Percentiles rank a stretch among this genome's conserved stretches.
Conservation (phyloP, 2,113 vertebrate genomes). For the Dicaeum eximium region DNA sequence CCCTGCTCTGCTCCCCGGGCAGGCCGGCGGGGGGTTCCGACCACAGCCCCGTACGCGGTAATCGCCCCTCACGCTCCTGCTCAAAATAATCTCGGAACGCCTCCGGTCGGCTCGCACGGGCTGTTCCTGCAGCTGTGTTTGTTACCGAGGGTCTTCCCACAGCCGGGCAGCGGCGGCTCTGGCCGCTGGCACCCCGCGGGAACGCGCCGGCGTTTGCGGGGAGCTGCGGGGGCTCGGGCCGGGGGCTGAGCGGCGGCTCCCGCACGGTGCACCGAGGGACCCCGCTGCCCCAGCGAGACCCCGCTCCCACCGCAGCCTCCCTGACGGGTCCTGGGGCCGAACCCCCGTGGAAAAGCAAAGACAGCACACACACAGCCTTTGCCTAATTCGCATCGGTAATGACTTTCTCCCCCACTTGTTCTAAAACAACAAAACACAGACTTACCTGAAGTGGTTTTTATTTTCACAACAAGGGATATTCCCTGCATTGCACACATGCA, state of each 20-base stretch:
- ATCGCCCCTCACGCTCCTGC: too few species aligned
- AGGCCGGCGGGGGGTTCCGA: neutral
- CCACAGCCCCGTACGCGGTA: accelerated
- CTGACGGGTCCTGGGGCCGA: neutral
- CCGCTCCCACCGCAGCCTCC: neutral
- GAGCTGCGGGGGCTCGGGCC: neutral
- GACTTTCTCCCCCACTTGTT: neutral
- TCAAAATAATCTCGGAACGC: too few species aligned
- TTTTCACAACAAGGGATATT: conserved; percentile 60
- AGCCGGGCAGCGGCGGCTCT: neutral
- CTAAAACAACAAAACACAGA: neutral
- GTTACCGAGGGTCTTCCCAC: accelerated
- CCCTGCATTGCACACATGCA: conserved; percentile 7
- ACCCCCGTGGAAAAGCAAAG: neutral
- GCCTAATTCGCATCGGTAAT: neutral
- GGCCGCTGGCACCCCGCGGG: neutral
- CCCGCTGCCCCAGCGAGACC: neutral
- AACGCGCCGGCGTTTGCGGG: neutral
- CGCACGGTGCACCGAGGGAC: neutral
- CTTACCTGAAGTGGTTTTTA: conserved; percentile 41
- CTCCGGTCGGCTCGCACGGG: neutral
- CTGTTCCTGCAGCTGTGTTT: neutral
- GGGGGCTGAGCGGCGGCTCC: neutral
- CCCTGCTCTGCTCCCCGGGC: too few species aligned
- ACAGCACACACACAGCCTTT: neutral